phyloP scores from a whole-genome alignment of 2,797 vertebrate genomes.

The Accipiter badius region DNA sequence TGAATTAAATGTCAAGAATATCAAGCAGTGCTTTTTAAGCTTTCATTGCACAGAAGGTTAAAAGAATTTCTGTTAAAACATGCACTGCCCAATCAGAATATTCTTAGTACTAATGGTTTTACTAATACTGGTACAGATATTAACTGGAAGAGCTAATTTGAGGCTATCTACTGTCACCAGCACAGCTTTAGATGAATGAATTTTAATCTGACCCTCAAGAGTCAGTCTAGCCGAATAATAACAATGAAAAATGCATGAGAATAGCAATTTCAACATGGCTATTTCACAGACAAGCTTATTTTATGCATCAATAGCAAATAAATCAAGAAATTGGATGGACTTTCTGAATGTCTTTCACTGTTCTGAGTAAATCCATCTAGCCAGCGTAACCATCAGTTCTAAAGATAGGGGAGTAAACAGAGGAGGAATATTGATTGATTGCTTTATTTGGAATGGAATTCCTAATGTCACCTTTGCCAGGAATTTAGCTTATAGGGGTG shows the following conservation, averaged over 20 bases:
- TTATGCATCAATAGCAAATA: conserved; percentile 82
- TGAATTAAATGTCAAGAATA: conserved; percentile 46
- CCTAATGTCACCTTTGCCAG: conserved; percentile 46
- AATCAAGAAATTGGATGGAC: conserved; percentile 81
- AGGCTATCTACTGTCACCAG: conserved; percentile 63
- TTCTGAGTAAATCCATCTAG: conserved; percentile 77
- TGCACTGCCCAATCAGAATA: not conserved
- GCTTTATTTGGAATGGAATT: conserved; percentile 73
- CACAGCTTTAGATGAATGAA: conserved; percentile 72
- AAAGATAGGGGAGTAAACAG: conserved; percentile 72
- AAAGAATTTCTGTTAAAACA: conserved; percentile 42
- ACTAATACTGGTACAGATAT: conserved; percentile 52
- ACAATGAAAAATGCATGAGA: conserved; percentile 83
- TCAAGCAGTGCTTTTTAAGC: conserved; percentile 18
- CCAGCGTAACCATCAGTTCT: conserved; percentile 68
- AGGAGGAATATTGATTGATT: conserved; percentile 77
- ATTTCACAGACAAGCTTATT: conserved; percentile 82
- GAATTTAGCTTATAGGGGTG: conserved; percentile 46
- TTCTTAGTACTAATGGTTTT: conserved; percentile 1
- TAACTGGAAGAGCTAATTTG: conserved; percentile 68
- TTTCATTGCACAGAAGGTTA: conserved; percentile 15
- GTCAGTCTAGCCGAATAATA: conserved; percentile 77
- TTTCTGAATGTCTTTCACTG: conserved; percentile 77
- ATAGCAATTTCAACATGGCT: conserved; percentile 78
- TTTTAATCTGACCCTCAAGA: conserved; percentile 81